A percentile compares a stretch with the other conserved stretches of the same genome.
phyloP scores from a whole-genome alignment of 2,797 vertebrate genomes.

The Cichlasoma orientale region DNA sequence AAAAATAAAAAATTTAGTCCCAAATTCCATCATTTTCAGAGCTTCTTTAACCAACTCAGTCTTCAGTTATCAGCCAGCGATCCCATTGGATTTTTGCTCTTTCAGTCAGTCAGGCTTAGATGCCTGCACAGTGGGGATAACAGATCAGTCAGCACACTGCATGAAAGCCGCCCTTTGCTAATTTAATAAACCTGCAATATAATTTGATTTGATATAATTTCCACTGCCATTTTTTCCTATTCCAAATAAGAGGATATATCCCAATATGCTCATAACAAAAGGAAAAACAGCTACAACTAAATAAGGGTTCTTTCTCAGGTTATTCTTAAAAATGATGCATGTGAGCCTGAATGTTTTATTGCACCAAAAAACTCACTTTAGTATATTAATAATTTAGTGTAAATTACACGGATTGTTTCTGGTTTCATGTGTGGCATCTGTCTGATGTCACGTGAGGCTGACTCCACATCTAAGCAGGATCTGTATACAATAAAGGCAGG shows the following conservation, averaged over 20 bases:
- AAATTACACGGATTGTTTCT: background rate
- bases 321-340: background rate
- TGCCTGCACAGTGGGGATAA: background rate
- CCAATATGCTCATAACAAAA: background rate
- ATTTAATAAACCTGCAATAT: slow-evolving; percentile 11
- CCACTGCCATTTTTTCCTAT: background rate
- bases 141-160: slow-evolving; percentile 14
- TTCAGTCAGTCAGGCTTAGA: slow-evolving; percentile 42
- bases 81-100: slow-evolving; percentile 19
- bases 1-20: background rate
- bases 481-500: background rate
- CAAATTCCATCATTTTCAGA: slow-evolving; percentile 23
- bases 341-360: too few relatives aligned
- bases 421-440: background rate
- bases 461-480: background rate
- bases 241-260: background rate
- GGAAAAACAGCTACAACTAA: background rate
- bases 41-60: slow-evolving; percentile 1
- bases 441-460: background rate
- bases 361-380: too few relatives aligned
- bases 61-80: slow-evolving; percentile 10
- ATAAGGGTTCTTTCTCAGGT: background rate
- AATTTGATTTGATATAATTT: background rate
- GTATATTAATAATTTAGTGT: too few relatives aligned
- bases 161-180: background rate